Evolutionary conservation across 2,797 vertebrate species (phyloP).

Genomic region (Amblyopsis hoosieri): DNA sequence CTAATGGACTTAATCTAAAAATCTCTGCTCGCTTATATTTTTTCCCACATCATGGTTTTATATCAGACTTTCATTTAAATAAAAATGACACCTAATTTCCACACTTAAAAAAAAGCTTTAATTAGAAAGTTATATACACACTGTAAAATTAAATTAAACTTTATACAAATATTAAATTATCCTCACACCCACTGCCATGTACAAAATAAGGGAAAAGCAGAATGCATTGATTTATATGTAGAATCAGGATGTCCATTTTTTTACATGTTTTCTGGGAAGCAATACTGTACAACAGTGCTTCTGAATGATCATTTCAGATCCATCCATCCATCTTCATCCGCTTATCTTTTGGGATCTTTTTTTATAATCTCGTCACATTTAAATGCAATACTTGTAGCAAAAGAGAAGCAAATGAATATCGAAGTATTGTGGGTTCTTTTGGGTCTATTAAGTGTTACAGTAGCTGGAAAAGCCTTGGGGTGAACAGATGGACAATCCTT

Average conservation of each 20-base stretch:
- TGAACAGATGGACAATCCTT: slow-evolving; percentile 58
- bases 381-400: slow-evolving; percentile 52
- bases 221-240: slow-evolving; percentile 70
- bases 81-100: slow-evolving; percentile 51
- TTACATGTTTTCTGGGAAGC: slow-evolving; percentile 53
- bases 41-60: background rate
- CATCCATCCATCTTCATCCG: background rate
- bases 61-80: background rate
- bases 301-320: slow-evolving; percentile 45
- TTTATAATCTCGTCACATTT: slow-evolving; percentile 45
- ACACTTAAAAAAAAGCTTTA: slow-evolving; percentile 88
- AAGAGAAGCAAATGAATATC: slow-evolving; percentile 60
- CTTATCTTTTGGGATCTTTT: slow-evolving; percentile 23
- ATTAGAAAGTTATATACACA: slow-evolving; percentile 98
- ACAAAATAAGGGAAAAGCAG: slow-evolving; percentile 79
- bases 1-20: too few species aligned
- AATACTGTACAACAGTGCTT: slow-evolving; percentile 80
- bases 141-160: slow-evolving; percentile 99
- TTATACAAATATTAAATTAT: slow-evolving; percentile 99
- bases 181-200: slow-evolving; percentile 95
- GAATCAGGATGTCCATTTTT: slow-evolving; percentile 59
- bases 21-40: too few species aligned
- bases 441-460: slow-evolving; percentile 58
- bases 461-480: slow-evolving; percentile 59
- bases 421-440: slow-evolving; percentile 59